Base-by-base conservation (phyloP, 2,888 invertebrate species). In the Erynnis tages region DNA sequence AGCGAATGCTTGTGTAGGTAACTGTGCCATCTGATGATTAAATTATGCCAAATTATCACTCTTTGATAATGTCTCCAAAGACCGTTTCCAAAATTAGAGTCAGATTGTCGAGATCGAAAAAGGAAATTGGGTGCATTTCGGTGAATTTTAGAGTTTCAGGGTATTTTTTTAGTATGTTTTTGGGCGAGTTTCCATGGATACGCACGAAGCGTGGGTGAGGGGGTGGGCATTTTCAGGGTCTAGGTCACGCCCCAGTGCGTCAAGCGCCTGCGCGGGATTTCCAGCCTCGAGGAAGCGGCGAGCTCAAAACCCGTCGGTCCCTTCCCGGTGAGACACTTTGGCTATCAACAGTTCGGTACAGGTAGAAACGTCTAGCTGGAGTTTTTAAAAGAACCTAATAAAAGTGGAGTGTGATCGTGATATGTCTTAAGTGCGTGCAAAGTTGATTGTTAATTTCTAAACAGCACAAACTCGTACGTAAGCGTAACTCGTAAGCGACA, bases 141-240 rank as follows among this genome's bases (percentile, higher is more conserved):
- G 7, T 1, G 10, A 30, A 14, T 17, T 13, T 21, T 7, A 23
- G 32, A 14, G 3, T 23, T 32, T 8, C 16, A 10, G 32, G 13
- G n/a, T 13, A 10, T 3, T 44, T 60, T 69, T 65, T 46, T 2
- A 4, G n/a, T 40, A 29, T 49, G 55, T 63, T 73, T 69, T 71
- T 60, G 54, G 55, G 55, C 44, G 41, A 53, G 85, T 86, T 67
- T 61, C 83, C 71, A 86, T 85, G 73, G 79, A 19, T 68, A 87
- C 82, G 53, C 50, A 68, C 66, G 69, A 56, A 64, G 82, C 71
- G 84, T 85, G 76, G 88, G 89, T 75, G 74, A 77, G 73, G 76
- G 82, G 86, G 82, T 81, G 84, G 65, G 60, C 64, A 72, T 82
- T 49, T 84, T 86, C 90, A 90, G 84, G 90, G 90, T 90, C 90